These are phyloP conservation scores for Cossypha polioptera DNA, from an alignment of 2,797 vertebrate genomes.

Conservation along the genomic window DNA sequence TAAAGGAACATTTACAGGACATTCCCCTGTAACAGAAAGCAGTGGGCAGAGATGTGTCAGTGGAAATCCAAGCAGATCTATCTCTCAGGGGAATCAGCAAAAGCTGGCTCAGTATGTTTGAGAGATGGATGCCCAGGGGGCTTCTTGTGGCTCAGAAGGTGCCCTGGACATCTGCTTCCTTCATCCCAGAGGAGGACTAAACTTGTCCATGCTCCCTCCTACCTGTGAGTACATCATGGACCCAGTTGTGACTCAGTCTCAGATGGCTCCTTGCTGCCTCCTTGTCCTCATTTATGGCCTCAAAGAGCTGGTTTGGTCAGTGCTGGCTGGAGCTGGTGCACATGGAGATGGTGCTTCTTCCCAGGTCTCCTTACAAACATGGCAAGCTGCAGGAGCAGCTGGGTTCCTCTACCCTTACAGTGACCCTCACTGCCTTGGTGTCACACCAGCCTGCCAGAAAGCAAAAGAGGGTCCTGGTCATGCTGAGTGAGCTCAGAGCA, in stretches of 20 bases:
- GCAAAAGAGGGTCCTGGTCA: not conserved
- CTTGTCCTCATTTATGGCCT: not conserved
- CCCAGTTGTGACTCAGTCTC: not conserved
- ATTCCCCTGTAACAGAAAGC: not conserved
- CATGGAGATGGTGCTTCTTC: not conserved
- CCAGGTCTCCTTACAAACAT: not conserved
- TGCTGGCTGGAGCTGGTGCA: not conserved
- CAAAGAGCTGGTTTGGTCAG: not conserved
- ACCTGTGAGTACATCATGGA: not conserved
- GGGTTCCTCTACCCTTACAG: not conserved
- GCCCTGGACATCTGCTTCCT: not conserved
- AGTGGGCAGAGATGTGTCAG: not conserved
- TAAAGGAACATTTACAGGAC: not conserved
- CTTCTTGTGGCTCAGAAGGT: not conserved
- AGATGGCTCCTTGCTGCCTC: not conserved
- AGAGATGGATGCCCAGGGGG: not conserved
- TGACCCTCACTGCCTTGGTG: not conserved
- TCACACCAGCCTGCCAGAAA: not conserved
- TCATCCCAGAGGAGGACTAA: not conserved
- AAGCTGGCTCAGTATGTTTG: not conserved
- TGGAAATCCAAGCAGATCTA: not conserved
- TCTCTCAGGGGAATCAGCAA: not conserved
- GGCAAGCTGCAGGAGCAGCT: not conserved
- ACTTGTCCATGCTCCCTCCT: accelerated
- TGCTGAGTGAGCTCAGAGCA: not conserved